Base-by-base conservation (phyloP, 2,888 invertebrate genomes). In the Rotaria macrura region DNA sequence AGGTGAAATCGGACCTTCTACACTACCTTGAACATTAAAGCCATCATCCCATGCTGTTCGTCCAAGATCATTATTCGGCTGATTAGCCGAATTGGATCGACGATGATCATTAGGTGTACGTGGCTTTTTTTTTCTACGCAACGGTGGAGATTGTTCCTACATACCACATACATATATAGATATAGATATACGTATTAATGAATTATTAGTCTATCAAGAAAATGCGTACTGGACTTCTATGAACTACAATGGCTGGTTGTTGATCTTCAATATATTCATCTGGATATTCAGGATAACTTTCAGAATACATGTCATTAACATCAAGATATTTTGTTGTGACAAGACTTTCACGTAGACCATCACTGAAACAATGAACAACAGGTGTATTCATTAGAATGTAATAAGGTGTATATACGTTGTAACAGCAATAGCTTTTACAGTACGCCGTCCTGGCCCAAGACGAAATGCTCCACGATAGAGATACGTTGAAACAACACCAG, bases 391-490 rank as follows among this genome's bases (percentile, higher is more conserved):
- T 10, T 12, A 23, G 2, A 2, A 12, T 38, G 23, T 23, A 20
- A 10, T 49, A 17, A 10, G 23, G 0, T 20, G 1, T 20, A 49
- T 25, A 38, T 52, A 54, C 57, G 25, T n/a, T 6, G 86, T 88
- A 25, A 91, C 89, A 85, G 90, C 90, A 6, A 91, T 88, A n/a
- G 90, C 89, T 87, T 90, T 91, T 20, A 91, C 84, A 9, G 88
- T 88, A 86, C 91, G 88, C 87, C 90, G 90, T 17, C 91, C 91
- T 85, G 89, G 85, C 86, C 89, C 90, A n/a, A 91, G 88, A 1
- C 89, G 89, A 87, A 91, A 91, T 17, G 91, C 90, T 34, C 89
- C 91, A 79, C 88, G 89, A 87, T 91, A 91, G 88, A 89, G 89
- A 87, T 89, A 90, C n/a, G 91, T 91, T 10, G 89, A 87, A 87